Evolutionary conservation across 2,888 invertebrate species (phyloP), one percentile per base, ranked within the genome.

Genomic region (Sclerodermus sp.): DNA sequence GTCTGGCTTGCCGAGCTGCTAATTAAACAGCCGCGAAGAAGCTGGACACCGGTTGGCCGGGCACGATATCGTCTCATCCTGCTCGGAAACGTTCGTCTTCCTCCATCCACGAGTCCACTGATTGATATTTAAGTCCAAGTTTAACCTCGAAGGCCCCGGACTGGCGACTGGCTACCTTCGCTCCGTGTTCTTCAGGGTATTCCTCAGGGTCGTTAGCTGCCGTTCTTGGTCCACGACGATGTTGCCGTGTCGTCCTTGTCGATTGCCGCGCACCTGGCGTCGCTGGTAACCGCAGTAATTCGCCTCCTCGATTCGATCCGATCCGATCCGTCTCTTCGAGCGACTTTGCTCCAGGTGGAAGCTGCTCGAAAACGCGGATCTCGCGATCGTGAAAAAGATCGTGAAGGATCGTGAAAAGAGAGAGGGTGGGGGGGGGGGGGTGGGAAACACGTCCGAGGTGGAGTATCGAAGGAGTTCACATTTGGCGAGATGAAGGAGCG

Each of bases 1-100:
- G 72, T 74, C 69, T 71, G 74, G 71, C 73, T 74, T 71, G 66
- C 67, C 67, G 64, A 73, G 72, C 73, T 72, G 74, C 75, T 76
- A 76, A 76, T 76, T 75, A 76, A 74, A 75, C 73, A 73, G 71
- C 71, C 70, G 70, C 67, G 67, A 69, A 65, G 68, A 66, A 37
- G 39, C 34, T 34, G 12, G 12, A 34, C 34, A 34, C 2, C 23
- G 8, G 23, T 23, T 23, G 23, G 23, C 23, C 8, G 23, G 8
- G 23, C 23, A 23, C 34, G 34, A 34, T 34, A 34, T 34, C 34
- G n/a, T 34, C 34, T 34, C 34, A 4, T 13, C 13, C 34, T 34
- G 23, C 42, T 49, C 49, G 8, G 23, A 8, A 23, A 23, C 23
- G 23, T 23, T 23, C 8, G 23, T 32, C 47, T 53, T 37, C 44